phyloP scores from a whole-genome alignment of 64 coral and sea anemone genomes.

The Stichodactyla helianthus region DNA sequence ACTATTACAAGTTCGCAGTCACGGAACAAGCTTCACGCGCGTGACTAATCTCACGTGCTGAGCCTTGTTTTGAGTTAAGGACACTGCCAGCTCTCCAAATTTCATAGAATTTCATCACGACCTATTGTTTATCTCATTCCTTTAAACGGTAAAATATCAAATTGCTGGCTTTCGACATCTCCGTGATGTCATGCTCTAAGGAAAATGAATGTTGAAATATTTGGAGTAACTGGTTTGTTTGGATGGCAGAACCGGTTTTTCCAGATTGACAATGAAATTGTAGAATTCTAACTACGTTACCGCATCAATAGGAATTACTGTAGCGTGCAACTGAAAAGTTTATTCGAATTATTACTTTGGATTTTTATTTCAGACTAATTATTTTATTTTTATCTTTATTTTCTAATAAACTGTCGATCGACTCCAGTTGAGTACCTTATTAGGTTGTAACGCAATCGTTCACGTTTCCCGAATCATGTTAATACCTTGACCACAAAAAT shows the following conservation, averaged over 20 bases:
- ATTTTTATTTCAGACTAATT: neutral
- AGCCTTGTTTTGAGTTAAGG: neutral
- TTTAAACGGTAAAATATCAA: neutral
- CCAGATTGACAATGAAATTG: neutral
- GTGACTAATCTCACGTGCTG: neutral
- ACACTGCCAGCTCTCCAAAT: neutral
- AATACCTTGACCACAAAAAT: neutral
- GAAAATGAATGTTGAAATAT: constrained; percentile 6
- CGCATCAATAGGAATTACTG: neutral
- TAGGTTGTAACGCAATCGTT: neutral
- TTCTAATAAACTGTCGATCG: neutral
- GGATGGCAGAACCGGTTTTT: constrained; percentile 2
- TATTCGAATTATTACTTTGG: neutral
- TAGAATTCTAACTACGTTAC: neutral
- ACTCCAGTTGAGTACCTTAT: neutral
- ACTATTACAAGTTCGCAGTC: neutral
- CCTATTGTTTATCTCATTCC: neutral
- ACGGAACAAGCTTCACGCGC: neutral
- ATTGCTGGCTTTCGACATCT: neutral
- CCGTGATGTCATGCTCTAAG: neutral
- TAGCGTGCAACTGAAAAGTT: neutral
- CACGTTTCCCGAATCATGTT: neutral
- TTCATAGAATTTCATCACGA: neutral
- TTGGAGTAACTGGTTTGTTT: neutral
- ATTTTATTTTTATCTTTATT: neutral